Evolutionary conservation across 2,797 vertebrate genomes (phyloP).

Genomic region (Enteromius radiatus): DNA sequence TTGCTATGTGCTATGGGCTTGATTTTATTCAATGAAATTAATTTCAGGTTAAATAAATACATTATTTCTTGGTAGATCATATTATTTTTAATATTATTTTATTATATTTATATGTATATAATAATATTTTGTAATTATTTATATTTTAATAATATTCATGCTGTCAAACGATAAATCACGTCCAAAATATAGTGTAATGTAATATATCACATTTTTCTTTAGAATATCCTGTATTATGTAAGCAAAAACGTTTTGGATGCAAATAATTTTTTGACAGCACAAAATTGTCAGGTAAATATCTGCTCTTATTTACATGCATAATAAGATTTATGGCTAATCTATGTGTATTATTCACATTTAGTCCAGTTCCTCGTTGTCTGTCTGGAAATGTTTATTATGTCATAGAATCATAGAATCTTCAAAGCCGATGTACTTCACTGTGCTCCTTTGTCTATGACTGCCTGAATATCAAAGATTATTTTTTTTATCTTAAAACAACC

Average conservation of each 20-base stretch:
- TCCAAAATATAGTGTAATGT: not conserved
- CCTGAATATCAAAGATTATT: not conserved
- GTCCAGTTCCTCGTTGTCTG: not conserved
- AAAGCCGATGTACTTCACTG: not conserved
- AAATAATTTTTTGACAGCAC: too few relatives aligned
- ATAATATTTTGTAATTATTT: not conserved
- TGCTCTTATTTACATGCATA: conserved; percentile 1
- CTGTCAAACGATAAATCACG: too few relatives aligned
- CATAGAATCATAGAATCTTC: not conserved
- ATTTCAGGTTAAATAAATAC: not conserved
- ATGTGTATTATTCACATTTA: not conserved
- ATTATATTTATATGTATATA: not conserved
- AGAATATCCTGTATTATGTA: not conserved
- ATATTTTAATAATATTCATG: not conserved
- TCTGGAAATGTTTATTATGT: not conserved
- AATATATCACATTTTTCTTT: not conserved
- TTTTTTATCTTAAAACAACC: not conserved
- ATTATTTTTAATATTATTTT: not conserved
- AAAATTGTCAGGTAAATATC: not conserved
- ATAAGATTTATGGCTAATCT: conserved; percentile 2
- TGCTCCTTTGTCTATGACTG: not conserved
- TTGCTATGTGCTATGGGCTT: not conserved
- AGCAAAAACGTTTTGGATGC: too few relatives aligned
- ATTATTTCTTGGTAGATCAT: not conserved
- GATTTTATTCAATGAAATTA: not conserved